Conservation (phyloP, 2,113 vertebrate species). For the Mesembrinibis cayennensis region DNA sequence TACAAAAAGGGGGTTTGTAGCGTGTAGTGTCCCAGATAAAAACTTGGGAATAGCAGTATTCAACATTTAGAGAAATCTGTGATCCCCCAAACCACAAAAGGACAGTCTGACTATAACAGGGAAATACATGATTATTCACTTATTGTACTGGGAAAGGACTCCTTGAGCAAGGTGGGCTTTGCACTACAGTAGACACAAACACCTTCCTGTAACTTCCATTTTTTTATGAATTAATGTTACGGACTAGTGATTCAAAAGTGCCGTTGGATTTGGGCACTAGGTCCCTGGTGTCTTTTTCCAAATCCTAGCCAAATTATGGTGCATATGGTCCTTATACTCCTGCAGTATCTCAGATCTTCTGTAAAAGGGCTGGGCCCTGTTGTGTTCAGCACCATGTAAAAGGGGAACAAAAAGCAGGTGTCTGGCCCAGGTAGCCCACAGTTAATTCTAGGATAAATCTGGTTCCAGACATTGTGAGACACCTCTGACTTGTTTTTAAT, state of each 20-base stretch:
- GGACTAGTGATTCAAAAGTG: neutral
- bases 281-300: neutral
- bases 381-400: neutral
- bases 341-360: neutral
- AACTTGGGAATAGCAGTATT: neutral
- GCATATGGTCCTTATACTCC: neutral
- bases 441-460: neutral
- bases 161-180: neutral
- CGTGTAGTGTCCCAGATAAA: neutral
- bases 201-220: neutral
- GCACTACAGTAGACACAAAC: neutral
- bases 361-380: neutral
- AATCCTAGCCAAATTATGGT: neutral
- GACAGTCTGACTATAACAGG: neutral
- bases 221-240: neutral
- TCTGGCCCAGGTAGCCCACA: neutral
- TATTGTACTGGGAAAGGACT: neutral
- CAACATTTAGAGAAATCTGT: neutral
- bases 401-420: neutral
- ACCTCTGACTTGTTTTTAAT: neutral
- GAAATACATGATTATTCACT: neutral
- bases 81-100: neutral
- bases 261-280: neutral
- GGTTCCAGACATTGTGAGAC: neutral
- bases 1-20: neutral